phyloP scores from a whole-genome alignment of 1,140 invertebrate genomes.

The Drosophila kohkoa region DNA sequence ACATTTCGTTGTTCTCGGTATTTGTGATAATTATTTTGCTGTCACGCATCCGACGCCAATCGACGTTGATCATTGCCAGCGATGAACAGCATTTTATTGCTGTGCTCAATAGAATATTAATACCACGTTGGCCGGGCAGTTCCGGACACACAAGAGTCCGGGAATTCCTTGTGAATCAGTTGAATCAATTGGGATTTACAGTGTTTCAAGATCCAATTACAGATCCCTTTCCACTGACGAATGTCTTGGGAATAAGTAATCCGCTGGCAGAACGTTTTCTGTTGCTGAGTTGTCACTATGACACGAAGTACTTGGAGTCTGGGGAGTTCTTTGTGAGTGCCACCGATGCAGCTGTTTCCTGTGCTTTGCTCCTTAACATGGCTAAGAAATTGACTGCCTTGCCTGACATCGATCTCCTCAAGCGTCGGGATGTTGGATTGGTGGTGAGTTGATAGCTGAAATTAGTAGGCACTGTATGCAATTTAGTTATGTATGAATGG shows the following conservation, averaged over 20 bases:
- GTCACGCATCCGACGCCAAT: background rate
- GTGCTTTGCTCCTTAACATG: constrained; percentile 29
- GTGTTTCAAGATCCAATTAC: background rate
- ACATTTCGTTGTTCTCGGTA: background rate
- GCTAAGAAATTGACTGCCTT: constrained; percentile 16
- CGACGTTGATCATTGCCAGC: constrained; percentile 1
- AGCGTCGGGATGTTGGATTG: constrained; percentile 14
- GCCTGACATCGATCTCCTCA: background rate
- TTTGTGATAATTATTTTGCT: background rate
- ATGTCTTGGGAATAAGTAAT: constrained; percentile 31
- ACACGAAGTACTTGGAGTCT: constrained; percentile 13
- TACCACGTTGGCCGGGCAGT: constrained; percentile 90
- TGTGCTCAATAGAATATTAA: constrained; percentile 89
- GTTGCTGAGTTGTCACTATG: constrained; percentile 38
- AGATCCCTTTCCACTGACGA: background rate
- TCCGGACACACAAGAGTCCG: constrained; percentile 88
- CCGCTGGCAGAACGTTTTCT: constrained; percentile 16
- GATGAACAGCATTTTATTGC: constrained; percentile 87
- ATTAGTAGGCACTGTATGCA: too few relatives aligned
- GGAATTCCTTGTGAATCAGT: constrained; percentile 86
- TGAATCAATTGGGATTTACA: constrained; percentile 1
- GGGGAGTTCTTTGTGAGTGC: constrained; percentile 7
- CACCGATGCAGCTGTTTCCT: constrained; percentile 30
- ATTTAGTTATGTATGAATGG: too few relatives aligned
- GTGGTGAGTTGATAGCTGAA: constrained; percentile 8